Evolutionary conservation across 2,888 invertebrate genomes (phyloP).

Genomic region (Elmis aenea): DNA sequence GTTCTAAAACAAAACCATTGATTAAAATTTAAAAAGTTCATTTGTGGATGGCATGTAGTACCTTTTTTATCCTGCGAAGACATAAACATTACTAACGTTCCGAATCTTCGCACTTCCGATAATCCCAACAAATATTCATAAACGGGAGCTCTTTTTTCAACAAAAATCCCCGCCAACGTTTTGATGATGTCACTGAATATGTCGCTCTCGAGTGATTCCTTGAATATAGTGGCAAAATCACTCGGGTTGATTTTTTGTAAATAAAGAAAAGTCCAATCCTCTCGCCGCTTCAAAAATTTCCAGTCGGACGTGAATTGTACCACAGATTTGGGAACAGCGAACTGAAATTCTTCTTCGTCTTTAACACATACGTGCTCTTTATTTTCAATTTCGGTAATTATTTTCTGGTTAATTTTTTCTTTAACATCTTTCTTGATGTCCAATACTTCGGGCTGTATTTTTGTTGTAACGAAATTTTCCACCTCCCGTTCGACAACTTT

Average conservation of each 20-base stretch:
- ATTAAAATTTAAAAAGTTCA: too few species aligned
- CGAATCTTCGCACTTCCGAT: conserved; percentile 58
- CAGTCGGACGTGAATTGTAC: conserved; percentile 63
- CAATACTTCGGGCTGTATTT: too few species aligned
- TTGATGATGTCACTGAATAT: conserved; percentile 58
- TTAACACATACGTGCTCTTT: too few species aligned
- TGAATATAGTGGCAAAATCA: conserved; percentile 59
- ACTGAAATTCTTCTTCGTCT: conserved; percentile 29
- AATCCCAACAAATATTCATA: conserved; percentile 52
- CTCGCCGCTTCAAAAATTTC: conserved; percentile 52
- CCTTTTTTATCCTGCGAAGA: conserved; percentile 55
- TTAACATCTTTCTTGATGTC: conserved; percentile 2
- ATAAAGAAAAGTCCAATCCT: conserved; percentile 54
- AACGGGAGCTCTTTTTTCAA: conserved; percentile 45
- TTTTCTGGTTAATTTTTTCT: conserved; percentile 2
- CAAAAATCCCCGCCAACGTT: conserved; percentile 48
- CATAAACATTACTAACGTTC: conserved; percentile 61
- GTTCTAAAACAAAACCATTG: conserved; percentile 40
- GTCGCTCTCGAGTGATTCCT: conserved; percentile 61
- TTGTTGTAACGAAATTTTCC: conserved; percentile 6
- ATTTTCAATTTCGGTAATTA: too few species aligned
- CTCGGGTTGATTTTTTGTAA: conserved; percentile 54
- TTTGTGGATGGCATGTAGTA: too few species aligned
- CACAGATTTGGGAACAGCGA: conserved; percentile 54
- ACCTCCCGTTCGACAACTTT: conserved; percentile 29